Evolutionary conservation across 2,113 vertebrate species (phyloP).

Genomic region (Enhydra lutris): DNA sequence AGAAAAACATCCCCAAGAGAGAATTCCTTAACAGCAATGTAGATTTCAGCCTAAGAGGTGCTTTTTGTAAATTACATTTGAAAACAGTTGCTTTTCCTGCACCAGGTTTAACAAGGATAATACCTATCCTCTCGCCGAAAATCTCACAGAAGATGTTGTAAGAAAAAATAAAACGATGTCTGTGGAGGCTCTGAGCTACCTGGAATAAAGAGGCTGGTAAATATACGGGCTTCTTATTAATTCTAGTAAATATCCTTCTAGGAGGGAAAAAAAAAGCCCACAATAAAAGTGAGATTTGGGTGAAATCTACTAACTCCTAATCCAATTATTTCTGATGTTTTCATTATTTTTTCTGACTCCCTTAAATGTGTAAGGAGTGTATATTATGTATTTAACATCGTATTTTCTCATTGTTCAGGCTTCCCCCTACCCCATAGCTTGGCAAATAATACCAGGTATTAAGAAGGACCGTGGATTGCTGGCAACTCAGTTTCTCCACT

Average conservation of each 20-base stretch:
- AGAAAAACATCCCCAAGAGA: conserved; percentile 74
- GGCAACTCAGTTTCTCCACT: background rate
- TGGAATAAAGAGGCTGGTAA: conserved; percentile 60
- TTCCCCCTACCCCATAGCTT: conserved; percentile 29
- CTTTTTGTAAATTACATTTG: conserved; percentile 56
- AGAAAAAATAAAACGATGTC: conserved; percentile 43
- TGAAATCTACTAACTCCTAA: conserved; percentile 19
- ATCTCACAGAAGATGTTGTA: conserved; percentile 20
- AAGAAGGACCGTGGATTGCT: background rate
- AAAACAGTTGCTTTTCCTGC: conserved; percentile 58
- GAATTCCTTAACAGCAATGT: conserved; percentile 73
- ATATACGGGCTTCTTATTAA: conserved; percentile 47
- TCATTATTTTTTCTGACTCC: background rate
- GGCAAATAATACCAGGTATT: conserved; percentile 23
- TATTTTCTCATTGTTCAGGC: conserved; percentile 35
- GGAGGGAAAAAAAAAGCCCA: background rate
- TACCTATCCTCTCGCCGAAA: conserved; percentile 51
- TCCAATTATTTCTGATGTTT: conserved; percentile 16
- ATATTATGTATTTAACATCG: background rate
- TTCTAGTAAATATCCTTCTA: conserved; percentile 23
- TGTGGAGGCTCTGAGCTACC: background rate
- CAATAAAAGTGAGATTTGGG: conserved; percentile 39
- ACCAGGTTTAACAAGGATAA: conserved; percentile 47
- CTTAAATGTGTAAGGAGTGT: conserved; percentile 32
- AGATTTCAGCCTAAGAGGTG: conserved; percentile 58